Percentiles rank a stretch among this genome's conserved stretches.
phyloP scores from a whole-genome alignment of 2,797 vertebrate genomes.

The Acanthis flammea region DNA sequence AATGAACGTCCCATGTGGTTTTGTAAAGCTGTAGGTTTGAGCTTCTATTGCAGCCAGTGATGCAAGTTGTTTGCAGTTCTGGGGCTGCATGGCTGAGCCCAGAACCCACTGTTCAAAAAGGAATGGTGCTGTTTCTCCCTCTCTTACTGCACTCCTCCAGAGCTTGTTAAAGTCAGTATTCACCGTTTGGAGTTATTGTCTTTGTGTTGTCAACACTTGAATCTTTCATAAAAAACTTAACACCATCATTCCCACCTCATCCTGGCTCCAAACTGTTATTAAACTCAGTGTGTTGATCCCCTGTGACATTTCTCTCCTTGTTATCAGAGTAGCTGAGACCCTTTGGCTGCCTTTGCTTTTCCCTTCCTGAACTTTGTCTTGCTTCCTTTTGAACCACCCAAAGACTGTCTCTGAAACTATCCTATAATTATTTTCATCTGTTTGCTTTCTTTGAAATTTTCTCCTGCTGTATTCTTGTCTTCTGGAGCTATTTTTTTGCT shows the following conservation, averaged over 20 bases:
- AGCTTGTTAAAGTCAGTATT: not conserved
- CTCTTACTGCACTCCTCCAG: not conserved
- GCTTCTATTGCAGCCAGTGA: not conserved
- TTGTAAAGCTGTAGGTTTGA: not conserved
- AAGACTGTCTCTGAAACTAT: not conserved
- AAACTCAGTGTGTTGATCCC: not conserved
- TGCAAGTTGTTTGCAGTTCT: not conserved
- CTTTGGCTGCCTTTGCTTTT: not conserved
- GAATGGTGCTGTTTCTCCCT: accelerated
- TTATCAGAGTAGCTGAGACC: not conserved
- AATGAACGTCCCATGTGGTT: not conserved
- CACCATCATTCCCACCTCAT: not conserved
- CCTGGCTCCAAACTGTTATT: not conserved
- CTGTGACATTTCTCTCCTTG: not conserved
- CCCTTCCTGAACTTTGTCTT: not conserved
- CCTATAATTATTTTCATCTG: slow-evolving; percentile 1
- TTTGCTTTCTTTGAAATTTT: not conserved
- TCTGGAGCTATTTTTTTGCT: not conserved
- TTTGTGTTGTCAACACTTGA: not conserved
- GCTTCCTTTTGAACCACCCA: slow-evolving; percentile 14
- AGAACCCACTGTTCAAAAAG: accelerated
- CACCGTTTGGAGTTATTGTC: not conserved
- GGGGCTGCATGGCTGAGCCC: not conserved
- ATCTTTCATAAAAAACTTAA: not conserved
- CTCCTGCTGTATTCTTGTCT: not conserved